These are phyloP conservation scores for Drosophila oshimai DNA, from an alignment of 1,140 invertebrate genomes.

Conservation along the genomic window DNA sequence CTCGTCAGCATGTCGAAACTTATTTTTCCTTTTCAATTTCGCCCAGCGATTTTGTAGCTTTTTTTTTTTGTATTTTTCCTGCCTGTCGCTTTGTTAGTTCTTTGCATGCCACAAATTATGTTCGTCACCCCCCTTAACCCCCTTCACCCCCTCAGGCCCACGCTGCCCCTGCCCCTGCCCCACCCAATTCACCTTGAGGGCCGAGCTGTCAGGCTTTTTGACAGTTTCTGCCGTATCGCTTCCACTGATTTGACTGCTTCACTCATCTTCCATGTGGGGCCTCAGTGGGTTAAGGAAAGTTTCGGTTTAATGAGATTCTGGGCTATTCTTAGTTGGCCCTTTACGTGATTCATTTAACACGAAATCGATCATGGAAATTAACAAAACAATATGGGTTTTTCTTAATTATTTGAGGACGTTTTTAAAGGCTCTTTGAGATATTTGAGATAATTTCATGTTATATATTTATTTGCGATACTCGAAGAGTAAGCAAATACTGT, in stretches of 20 bases:
- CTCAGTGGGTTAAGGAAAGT: not conserved
- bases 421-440: too few relatives aligned
- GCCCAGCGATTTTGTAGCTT: conserved; percentile 3
- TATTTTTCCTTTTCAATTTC: conserved; percentile 32
- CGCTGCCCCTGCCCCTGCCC: not conserved
- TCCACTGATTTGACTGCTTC: conserved; percentile 11
- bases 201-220: conserved; percentile 22
- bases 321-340: not conserved
- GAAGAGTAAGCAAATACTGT: too few relatives aligned
- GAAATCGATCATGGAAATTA: too few relatives aligned
- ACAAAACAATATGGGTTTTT: too few relatives aligned
- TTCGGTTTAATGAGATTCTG: not conserved
- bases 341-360: too few relatives aligned
- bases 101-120: conserved; percentile 79
- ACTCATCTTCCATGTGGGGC: not conserved
- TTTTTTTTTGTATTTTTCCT: not conserved
- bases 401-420: too few relatives aligned
- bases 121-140: conserved; percentile 1
- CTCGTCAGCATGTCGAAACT: conserved; percentile 73
- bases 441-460: too few relatives aligned
- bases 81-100: conserved; percentile 71
- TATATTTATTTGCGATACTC: too few relatives aligned
- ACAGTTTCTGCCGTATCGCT: conserved; percentile 19
- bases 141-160: too few relatives aligned
- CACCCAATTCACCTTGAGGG: conserved; percentile 2